A percentile compares a stretch with the other conserved stretches of the same genome.
These are phyloP conservation scores for Lycaon pictus DNA, from an alignment of 2,113 vertebrate species.

Conservation along the genomic window DNA sequence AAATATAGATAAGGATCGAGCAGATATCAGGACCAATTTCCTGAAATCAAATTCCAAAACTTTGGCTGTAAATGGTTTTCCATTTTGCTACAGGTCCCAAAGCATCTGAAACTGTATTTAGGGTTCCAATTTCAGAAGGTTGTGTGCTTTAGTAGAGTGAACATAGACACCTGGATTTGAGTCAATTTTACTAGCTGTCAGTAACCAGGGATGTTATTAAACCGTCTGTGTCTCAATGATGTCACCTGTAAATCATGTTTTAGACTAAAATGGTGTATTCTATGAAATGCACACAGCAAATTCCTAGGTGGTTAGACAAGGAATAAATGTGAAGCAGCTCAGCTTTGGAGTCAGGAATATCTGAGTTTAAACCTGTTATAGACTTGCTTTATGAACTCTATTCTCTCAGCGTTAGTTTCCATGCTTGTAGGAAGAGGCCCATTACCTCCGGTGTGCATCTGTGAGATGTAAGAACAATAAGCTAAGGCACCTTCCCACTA, in stretches of 20 bases:
- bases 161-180: neutral
- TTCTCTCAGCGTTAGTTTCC: neutral
- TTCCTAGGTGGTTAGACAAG: neutral
- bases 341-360: neutral
- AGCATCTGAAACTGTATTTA: neutral
- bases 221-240: neutral
- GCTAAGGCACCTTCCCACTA: neutral
- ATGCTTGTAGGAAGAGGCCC: neutral
- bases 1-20: neutral
- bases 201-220: neutral
- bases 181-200: conserved; percentile 3
- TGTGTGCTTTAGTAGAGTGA: conserved; percentile 8
- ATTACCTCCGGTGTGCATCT: neutral
- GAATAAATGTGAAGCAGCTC: neutral
- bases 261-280: neutral
- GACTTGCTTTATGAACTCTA: neutral
- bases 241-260: neutral
- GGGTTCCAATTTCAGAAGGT: conserved; percentile 38
- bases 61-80: neutral
- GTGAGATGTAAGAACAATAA: neutral
- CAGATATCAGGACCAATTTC: neutral
- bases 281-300: neutral
- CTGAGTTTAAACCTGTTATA: neutral
- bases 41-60: neutral
- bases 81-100: neutral